phyloP scores from a whole-genome alignment of 1,140 invertebrate genomes.

The Heterodera carotae region DNA sequence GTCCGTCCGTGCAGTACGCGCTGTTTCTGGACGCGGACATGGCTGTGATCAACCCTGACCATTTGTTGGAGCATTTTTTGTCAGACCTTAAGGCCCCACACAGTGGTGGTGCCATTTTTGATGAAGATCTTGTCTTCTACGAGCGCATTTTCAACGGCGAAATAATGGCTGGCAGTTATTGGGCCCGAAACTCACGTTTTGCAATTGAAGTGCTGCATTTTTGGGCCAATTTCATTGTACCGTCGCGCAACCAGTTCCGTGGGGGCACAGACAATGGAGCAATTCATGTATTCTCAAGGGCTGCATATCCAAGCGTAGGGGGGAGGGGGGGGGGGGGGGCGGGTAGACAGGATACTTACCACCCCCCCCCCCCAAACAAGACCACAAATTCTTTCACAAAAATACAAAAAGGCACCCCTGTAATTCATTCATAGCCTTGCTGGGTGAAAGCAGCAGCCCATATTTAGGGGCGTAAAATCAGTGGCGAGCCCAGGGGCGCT shows the following conservation, averaged over 20 bases:
- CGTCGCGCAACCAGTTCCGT: conserved; percentile 40
- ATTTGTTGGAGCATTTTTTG: conserved; percentile 50
- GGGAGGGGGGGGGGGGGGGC: too few species aligned
- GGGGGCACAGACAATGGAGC: conserved; percentile 58
- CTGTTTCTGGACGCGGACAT: conserved; percentile 56
- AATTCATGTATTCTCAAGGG: conserved; percentile 44
- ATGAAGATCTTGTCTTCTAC: conserved; percentile 54
- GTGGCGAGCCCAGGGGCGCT: too few species aligned
- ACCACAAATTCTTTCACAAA: too few species aligned
- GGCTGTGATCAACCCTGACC: conserved; percentile 54
- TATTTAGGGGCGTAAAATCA: too few species aligned
- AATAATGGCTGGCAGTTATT: conserved; percentile 53
- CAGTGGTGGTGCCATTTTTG: neutral
- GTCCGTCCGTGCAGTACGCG: conserved; percentile 31
- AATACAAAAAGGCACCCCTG: too few species aligned
- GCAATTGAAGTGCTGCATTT: conserved; percentile 27
- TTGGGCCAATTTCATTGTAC: conserved; percentile 43
- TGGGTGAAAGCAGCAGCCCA: too few species aligned
- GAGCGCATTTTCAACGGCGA: conserved; percentile 52
- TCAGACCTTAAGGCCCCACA: neutral
- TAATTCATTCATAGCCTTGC: too few species aligned
- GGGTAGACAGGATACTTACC: too few species aligned
- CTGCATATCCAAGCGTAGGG: too few species aligned
- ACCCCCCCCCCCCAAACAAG: too few species aligned
- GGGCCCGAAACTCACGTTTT: conserved; percentile 33